phyloP scores from a whole-genome alignment of 2,888 invertebrate genomes.

The Oegoconia quadripuncta region DNA sequence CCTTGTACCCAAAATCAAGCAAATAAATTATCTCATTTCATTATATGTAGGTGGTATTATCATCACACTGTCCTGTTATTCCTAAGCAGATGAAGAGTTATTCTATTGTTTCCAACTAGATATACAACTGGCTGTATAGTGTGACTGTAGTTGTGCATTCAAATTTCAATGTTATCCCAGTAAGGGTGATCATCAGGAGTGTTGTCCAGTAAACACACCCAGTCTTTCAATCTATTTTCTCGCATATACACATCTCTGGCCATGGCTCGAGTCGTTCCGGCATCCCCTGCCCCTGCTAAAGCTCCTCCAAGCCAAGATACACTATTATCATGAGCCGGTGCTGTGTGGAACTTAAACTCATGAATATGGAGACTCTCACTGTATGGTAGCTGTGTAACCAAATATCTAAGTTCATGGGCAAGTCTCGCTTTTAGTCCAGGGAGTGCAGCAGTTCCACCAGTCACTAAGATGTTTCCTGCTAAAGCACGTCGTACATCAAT shows the following conservation, averaged over 20 bases:
- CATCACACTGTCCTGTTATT: no score
- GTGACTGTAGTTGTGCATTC: slow-evolving; percentile 3
- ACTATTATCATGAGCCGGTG: slow-evolving; percentile 88
- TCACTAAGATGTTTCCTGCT: slow-evolving; percentile 90
- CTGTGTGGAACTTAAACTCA: slow-evolving; percentile 86
- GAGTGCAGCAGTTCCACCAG: slow-evolving; percentile 92
- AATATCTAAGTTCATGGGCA: slow-evolving; percentile 84
- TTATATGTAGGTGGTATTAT: no score
- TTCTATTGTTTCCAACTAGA: slow-evolving; percentile 3
- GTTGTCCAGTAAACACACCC: slow-evolving; percentile 85
- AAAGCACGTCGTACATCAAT: slow-evolving; percentile 88
- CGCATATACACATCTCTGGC: slow-evolving; percentile 86
- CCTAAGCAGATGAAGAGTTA: no score
- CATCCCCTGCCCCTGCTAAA: slow-evolving; percentile 63
- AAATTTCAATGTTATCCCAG: slow-evolving; percentile 13
- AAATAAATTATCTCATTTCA: no score
- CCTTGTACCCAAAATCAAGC: no score
- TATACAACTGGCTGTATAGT: not conserved
- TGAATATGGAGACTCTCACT: slow-evolving; percentile 36
- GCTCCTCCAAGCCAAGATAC: slow-evolving; percentile 92
- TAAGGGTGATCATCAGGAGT: slow-evolving; percentile 32
- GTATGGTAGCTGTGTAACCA: slow-evolving; percentile 82
- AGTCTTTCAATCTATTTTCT: slow-evolving; percentile 87
- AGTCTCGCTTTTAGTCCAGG: slow-evolving; percentile 91
- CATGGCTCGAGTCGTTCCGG: slow-evolving; percentile 82